Evolutionary conservation across 2,113 vertebrate species (phyloP).

Genomic region (Corythaeola cristata): DNA sequence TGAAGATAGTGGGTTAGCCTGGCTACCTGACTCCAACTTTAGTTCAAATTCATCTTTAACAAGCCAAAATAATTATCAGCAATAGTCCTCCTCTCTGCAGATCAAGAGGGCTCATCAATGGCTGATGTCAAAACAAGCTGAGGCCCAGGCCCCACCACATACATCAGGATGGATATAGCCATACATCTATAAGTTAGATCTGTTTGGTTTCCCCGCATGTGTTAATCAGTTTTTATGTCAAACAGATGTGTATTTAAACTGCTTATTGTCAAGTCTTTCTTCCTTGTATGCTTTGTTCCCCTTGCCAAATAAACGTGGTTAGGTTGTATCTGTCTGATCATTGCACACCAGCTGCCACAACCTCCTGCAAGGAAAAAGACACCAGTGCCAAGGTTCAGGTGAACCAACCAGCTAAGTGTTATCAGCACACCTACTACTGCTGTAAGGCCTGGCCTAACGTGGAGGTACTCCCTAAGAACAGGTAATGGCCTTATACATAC

Average conservation of each 20-base stretch:
- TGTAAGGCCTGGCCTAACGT: fast-evolving
- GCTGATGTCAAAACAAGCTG: neutral
- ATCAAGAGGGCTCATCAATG: no score
- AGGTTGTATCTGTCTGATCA: neutral
- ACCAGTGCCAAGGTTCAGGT: neutral
- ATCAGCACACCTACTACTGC: neutral
- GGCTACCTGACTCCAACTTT: neutral
- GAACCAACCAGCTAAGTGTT: neutral
- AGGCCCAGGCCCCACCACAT: neutral
- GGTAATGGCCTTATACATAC: fast-evolving
- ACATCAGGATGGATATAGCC: neutral
- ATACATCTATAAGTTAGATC: neutral
- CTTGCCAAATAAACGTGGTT: neutral
- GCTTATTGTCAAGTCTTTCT: neutral
- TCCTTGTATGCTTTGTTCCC: neutral
- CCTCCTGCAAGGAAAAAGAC: neutral
- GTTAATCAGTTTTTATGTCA: neutral
- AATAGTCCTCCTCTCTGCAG: neutral
- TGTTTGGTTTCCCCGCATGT: neutral
- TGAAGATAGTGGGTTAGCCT: neutral
- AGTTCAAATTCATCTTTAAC: neutral
- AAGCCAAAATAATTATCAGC: neutral
- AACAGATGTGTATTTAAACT: neutral
- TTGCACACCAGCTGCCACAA: neutral
- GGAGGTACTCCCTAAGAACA: neutral